These are phyloP conservation scores for Sycophila texana DNA, from an alignment of 2,888 invertebrate genomes.

Conservation along the genomic window DNA sequence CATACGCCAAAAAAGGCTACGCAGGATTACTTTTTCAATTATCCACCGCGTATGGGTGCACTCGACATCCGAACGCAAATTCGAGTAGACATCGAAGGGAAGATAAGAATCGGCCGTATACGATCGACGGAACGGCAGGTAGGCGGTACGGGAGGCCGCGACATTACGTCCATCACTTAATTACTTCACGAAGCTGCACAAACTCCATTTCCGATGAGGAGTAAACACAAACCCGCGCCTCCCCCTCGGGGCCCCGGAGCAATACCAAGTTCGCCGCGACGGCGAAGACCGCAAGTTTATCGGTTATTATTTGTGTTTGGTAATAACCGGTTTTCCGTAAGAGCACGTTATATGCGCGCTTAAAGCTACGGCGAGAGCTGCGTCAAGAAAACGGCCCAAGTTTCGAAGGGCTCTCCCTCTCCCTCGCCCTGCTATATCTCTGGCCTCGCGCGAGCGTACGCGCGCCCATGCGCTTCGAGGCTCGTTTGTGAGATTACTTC, in stretches of 20 bases:
- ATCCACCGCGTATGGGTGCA: not conserved
- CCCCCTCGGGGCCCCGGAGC: not conserved
- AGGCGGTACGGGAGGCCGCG: not conserved
- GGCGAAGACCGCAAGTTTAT: slow-evolving; percentile 43
- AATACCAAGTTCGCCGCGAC: slow-evolving; percentile 15
- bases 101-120: not conserved
- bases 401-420: slow-evolving; percentile 37
- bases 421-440: not conserved
- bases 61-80: not conserved
- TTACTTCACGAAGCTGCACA: slow-evolving; percentile 40
- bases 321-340: slow-evolving; percentile 51
- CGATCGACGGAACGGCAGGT: not conserved
- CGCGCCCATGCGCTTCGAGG: slow-evolving; percentile 9
- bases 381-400: slow-evolving; percentile 50
- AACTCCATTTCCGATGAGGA: slow-evolving; percentile 51
- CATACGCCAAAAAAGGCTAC: too few relatives aligned
- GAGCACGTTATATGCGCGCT: slow-evolving; percentile 33
- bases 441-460: not conserved
- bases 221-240: slow-evolving; percentile 18
- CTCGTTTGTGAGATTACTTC: slow-evolving; percentile 56
- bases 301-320: slow-evolving; percentile 55
- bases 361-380: slow-evolving; percentile 35
- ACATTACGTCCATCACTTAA: slow-evolving; percentile 47
- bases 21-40: too few relatives aligned
- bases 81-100: not conserved